Base-by-base conservation (phyloP, 2,888 invertebrate species). In the Andrena haemorrhoa region DNA sequence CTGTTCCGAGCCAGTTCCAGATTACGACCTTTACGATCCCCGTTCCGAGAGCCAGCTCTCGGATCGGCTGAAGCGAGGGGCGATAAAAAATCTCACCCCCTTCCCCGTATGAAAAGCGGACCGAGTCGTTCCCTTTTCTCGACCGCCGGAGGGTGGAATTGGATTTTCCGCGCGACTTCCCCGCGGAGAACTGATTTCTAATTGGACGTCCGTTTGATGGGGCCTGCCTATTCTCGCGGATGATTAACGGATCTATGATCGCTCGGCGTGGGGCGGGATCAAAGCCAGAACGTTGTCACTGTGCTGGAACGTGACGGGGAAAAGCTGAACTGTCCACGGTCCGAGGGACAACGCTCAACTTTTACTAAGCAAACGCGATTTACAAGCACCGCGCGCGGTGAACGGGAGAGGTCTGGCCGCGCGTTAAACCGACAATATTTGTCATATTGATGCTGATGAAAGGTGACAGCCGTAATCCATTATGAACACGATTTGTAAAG, bases 1-100 rank as follows among this genome's bases (percentile, higher is more conserved):
- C 75, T 75, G 77, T 74, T 74, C 63, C 79, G 63, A 88, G 64
- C 88, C 80, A 83, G 88, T 86, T 87, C 81, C 88, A 84, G 84
- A 88, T 88, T 86, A 88, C 84, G 53, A 49, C 79, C 79, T 82
- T 77, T 82, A 81, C 84, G 78, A 74, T 82, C 78, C 51, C 75
- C 73, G 8, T 56, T 49, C 64, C 47, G 60, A 83, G 68, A 65
- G 73, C 79, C 56, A 49, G 51, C 58, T 61, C 51, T 61, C 51
- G 61, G 35, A 60, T 61, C 49, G 49, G 35, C 47, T 29, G 71
- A 53, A 20, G 51, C 51, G 35, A 20, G 33, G 23, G 35, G 76
- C 73, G 72, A 83, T 83, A 83, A 74, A 79, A 79, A 76, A 51
- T 70, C 66, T 58, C 53, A 35, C 49, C 56, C 63, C 31, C 31